Conservation (phyloP, 2,888 invertebrate genomes). For the Pycnomerus fuliginosus region DNA sequence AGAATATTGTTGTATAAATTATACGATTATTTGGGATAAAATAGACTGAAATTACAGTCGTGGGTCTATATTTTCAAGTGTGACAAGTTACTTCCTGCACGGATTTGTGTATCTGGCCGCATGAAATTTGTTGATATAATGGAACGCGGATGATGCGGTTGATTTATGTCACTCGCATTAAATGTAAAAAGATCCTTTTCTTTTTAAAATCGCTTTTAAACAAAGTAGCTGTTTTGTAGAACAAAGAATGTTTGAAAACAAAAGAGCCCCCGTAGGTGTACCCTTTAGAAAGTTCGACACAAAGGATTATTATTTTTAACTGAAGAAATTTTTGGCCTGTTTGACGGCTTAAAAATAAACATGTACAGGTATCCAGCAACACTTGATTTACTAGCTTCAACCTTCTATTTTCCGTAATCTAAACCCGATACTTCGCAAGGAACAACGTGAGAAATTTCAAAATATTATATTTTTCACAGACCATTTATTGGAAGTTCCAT, state of each 20-base stretch:
- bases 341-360: slow-evolving; percentile 13
- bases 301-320: slow-evolving; percentile 15
- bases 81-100: no score
- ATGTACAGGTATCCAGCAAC: slow-evolving; percentile 4
- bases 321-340: slow-evolving; percentile 3
- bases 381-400: slow-evolving; percentile 19
- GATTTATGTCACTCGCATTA: slow-evolving; percentile 8
- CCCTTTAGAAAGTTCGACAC: slow-evolving; percentile 9
- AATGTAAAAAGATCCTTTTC: slow-evolving; percentile 9
- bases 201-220: slow-evolving; percentile 13
- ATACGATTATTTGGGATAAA: no score
- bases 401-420: slow-evolving; percentile 20
- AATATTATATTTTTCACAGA: slow-evolving; percentile 27
- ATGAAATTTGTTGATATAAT: no score
- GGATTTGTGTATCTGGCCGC: no score
- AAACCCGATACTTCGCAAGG: slow-evolving; percentile 24
- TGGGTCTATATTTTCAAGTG: no score
- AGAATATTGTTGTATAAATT: no score
- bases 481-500: slow-evolving; percentile 26
- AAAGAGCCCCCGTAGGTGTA: slow-evolving; percentile 9
- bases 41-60: no score
- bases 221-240: slow-evolving; percentile 9
- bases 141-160: no score
- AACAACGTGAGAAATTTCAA: slow-evolving; percentile 25
- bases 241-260: slow-evolving; percentile 10